phyloP scores from a whole-genome alignment of 2,888 invertebrate species.

The Leptothorax acervorum region DNA sequence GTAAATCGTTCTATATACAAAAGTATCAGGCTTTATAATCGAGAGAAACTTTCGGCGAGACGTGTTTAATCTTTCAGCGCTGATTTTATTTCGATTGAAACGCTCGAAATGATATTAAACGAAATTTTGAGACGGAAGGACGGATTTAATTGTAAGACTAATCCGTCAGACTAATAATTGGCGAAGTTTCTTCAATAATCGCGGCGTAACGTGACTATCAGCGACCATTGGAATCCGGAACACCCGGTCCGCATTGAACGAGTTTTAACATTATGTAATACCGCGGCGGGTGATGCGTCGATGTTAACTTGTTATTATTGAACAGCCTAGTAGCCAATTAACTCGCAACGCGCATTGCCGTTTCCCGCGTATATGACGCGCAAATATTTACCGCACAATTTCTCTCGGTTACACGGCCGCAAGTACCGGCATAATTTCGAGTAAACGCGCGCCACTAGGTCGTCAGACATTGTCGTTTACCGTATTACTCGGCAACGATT shows the following conservation, averaged over 20 bases:
- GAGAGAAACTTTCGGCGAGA: slow-evolving; percentile 24
- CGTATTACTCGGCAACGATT: slow-evolving; percentile 36
- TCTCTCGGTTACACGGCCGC: slow-evolving; percentile 49
- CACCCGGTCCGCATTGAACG: background rate
- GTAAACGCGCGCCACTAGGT: slow-evolving; percentile 22
- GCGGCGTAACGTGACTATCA: background rate
- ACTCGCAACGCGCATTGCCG: background rate
- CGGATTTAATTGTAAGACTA: background rate
- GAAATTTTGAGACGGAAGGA: background rate
- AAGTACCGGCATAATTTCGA: slow-evolving; percentile 50
- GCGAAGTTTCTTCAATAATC: background rate
- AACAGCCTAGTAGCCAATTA: slow-evolving; percentile 35
- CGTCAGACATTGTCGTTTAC: slow-evolving; percentile 47
- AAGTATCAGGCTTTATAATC: slow-evolving; percentile 3
- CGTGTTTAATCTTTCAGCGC: background rate
- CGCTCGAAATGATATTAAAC: too few relatives aligned
- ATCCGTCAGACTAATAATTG: background rate
- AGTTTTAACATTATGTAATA: slow-evolving; percentile 18
- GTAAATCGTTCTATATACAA: slow-evolving; percentile 43
- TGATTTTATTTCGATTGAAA: background rate
- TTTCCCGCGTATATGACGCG: slow-evolving; percentile 8
- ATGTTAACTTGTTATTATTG: slow-evolving; percentile 41
- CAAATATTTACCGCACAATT: slow-evolving; percentile 50
- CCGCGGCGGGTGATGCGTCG: background rate
- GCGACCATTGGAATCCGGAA: background rate